Evolutionary conservation across 1,140 invertebrate species (phyloP).

Genomic region (Harpegnathos saltator): DNA sequence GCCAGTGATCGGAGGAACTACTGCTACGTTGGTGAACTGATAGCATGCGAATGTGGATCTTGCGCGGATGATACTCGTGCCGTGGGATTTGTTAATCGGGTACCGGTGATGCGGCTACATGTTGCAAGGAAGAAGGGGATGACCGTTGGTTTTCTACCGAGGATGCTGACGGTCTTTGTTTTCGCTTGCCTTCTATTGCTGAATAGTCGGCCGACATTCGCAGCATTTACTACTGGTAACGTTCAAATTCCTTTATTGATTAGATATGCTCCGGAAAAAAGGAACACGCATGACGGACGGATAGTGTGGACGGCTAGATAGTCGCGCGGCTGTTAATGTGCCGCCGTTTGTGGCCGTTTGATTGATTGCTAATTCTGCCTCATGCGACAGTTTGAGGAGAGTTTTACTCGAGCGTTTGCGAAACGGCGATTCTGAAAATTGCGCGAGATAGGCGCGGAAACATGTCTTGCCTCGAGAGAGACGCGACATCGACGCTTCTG

Average conservation of each 20-base stretch:
- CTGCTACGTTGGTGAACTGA: conserved; percentile 56
- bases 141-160: conserved; percentile 58
- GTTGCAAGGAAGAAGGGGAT: conserved; percentile 40
- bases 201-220: conserved; percentile 71
- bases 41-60: conserved; percentile 61
- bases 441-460: not conserved
- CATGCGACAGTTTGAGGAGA: not conserved
- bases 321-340: not conserved
- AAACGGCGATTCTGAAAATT: not conserved
- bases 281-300: not conserved
- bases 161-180: conserved; percentile 75
- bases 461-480: too few species aligned
- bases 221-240: conserved; percentile 82
- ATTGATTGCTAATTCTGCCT: not conserved
- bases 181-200: conserved; percentile 75
- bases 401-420: not conserved
- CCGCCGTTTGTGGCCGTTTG: not conserved
- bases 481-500: not conserved
- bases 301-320: not conserved
- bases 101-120: conserved; percentile 50
- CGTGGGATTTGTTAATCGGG: conserved; percentile 43
- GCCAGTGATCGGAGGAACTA: conserved; percentile 32
- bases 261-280: too few species aligned
- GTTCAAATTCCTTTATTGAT: not conserved
- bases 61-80: conserved; percentile 55